These are phyloP conservation scores for Drosophila subobscura DNA, from an alignment of 1,140 invertebrate species.

Conservation along the genomic window DNA sequence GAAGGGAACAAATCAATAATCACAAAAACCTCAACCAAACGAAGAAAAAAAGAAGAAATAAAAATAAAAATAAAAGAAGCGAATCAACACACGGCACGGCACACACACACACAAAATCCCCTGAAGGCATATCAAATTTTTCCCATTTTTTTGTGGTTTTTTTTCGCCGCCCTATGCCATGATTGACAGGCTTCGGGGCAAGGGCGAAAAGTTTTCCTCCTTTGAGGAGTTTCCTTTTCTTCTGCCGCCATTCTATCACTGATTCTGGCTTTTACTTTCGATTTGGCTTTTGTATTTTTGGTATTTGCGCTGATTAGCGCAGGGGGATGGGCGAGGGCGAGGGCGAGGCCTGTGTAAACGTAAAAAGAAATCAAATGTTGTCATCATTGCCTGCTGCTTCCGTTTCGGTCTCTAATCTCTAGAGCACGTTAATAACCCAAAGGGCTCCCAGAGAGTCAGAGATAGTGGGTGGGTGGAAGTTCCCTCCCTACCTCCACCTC, in stretches of 20 bases:
- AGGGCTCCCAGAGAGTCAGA: slow-evolving; percentile 8
- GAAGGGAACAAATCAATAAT: slow-evolving; percentile 73
- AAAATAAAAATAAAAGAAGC: slow-evolving; percentile 1
- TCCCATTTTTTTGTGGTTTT: slow-evolving; percentile 27
- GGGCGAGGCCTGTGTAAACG: slow-evolving; percentile 54
- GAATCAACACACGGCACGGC: slow-evolving; percentile 16
- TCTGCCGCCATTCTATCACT: slow-evolving; percentile 45
- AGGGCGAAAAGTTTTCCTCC: slow-evolving; percentile 37
- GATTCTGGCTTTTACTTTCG: slow-evolving; percentile 77
- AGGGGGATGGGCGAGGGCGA: background rate
- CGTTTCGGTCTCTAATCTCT: slow-evolving; percentile 73
- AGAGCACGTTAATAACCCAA: slow-evolving; percentile 79
- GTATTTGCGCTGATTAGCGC: slow-evolving; percentile 78
- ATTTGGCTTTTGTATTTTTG: slow-evolving; percentile 79
- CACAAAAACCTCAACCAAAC: slow-evolving; percentile 56
- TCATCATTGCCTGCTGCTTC: slow-evolving; percentile 63
- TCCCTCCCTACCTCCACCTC: background rate
- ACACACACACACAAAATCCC: slow-evolving; percentile 41
- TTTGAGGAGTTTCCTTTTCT: slow-evolving; percentile 47
- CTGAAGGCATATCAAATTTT: slow-evolving; percentile 78
- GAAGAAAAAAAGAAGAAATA: background rate
- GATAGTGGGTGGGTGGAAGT: too few relatives aligned
- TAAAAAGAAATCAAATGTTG: slow-evolving; percentile 79
- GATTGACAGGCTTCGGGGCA: slow-evolving; percentile 53
- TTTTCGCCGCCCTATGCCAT: slow-evolving; percentile 19